Evolutionary conservation across 2,113 vertebrate species (phyloP), one percentile per base, ranked within the genome.

Genomic region (Apistogramma diplotaenia): DNA sequence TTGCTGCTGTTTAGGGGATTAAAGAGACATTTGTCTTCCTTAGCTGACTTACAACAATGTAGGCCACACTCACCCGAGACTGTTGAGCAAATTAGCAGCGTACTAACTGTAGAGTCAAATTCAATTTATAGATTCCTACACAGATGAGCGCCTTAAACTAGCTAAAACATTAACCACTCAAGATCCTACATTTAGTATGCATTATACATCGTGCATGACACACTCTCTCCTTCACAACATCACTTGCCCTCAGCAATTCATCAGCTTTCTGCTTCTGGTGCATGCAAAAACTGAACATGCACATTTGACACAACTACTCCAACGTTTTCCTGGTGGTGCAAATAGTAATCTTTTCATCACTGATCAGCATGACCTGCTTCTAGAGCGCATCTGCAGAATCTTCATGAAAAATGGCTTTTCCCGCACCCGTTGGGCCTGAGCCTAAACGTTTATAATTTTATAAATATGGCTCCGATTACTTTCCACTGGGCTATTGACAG

Each of bases 21-120:
- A 81, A 84, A 89, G 43, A 81, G n/a, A 59, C 59, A 78, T 89
- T 89, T 83, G 58, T 74, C 81, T 74, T 85, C 71, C 29, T 67
- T 70, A 46, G 49, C 35, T 43, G n/a, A 23, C 31, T 15, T 4
- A 29, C 31, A 87, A 60, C 53, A 80, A 54, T 35, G 40, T 29
- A n/a, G 25, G 18, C 16, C 21, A 65, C 27, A 31, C 37, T 56
- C 51, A 62, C 54, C 6, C 11, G 25, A 83, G 59, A 74, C 57
- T 16, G 58, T 59, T 43, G 19, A 58, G 40, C 43, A 46, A 5
- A 62, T 84, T 62, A 58, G 23, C 43, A 25, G 25, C 60, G 65
- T 51, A 62, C 51, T 56, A 53, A 54, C 33, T 27, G 29, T 1
- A 23, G 29, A 37, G 57, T 8, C 40, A 31, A 78, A 49, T 3